Conservation (phyloP, 2,113 vertebrate genomes). For the Tyrannus savana region DNA sequence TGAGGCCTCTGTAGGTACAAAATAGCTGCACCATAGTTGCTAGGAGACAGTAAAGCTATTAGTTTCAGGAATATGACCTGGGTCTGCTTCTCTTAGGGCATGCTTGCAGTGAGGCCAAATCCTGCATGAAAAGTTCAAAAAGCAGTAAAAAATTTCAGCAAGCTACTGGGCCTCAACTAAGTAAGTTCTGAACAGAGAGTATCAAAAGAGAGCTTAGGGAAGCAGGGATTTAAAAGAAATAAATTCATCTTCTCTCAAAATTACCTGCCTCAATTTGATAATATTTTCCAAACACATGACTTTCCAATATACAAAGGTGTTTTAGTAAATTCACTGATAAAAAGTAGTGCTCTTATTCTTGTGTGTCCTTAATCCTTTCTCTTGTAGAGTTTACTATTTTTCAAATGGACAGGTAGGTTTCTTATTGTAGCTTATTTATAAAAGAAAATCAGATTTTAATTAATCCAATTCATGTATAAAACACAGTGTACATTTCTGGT, state of each 20-base stretch:
- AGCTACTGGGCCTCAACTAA: background rate
- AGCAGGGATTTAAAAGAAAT: background rate
- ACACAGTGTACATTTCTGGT: background rate
- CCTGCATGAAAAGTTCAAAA: background rate
- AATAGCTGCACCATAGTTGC: background rate
- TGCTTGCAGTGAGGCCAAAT: background rate
- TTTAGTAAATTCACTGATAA: background rate
- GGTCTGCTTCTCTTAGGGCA: background rate
- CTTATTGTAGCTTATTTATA: background rate
- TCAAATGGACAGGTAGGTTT: background rate
- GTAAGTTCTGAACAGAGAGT: background rate
- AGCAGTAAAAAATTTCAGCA: background rate
- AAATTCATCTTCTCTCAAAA: background rate
- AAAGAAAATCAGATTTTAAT: background rate
- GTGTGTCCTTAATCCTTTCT: background rate
- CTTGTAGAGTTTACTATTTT: background rate
- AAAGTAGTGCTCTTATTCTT: background rate
- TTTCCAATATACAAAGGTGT: background rate
- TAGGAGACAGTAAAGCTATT: background rate
- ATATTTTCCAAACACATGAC: background rate
- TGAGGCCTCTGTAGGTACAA: background rate
- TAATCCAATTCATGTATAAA: background rate
- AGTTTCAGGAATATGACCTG: background rate
- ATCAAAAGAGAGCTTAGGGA: background rate
- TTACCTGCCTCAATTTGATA: background rate